These are phyloP conservation scores for Scaptomyza graminum DNA, from an alignment of 1,140 invertebrate genomes.

Conservation along the genomic window DNA sequence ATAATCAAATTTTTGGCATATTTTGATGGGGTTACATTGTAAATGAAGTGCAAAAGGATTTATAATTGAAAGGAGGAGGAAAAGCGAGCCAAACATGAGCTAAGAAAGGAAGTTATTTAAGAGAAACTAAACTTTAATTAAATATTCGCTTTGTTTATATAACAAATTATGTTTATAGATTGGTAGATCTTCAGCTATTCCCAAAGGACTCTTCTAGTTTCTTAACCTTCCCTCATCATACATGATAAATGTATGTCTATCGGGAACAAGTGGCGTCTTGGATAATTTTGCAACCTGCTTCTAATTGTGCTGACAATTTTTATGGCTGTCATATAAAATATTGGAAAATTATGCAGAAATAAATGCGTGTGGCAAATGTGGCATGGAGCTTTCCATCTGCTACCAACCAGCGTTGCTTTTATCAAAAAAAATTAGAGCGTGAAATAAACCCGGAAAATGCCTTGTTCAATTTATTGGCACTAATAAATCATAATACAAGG, in stretches of 20 bases:
- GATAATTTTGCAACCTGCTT: conserved; percentile 40
- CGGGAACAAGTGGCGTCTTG: conserved; percentile 46
- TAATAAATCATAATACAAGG: conserved; percentile 67
- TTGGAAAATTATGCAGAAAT: conserved; percentile 75
- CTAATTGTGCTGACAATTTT: conserved; percentile 78
- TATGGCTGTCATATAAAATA: conserved; percentile 66
- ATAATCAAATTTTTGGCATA: conserved; percentile 26
- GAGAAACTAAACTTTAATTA: not conserved
- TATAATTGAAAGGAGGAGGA: not conserved
- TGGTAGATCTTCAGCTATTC: not conserved
- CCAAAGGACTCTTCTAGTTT: not conserved
- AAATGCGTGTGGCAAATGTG: conserved; percentile 46
- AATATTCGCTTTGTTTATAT: not conserved
- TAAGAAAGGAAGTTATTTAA: not conserved
- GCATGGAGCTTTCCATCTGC: conserved; percentile 60
- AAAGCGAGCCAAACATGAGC: too few species aligned
- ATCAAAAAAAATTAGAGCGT: conserved; percentile 76
- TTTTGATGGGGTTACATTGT: conserved; percentile 7
- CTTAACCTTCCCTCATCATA: not conserved
- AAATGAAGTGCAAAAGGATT: conserved; percentile 18
- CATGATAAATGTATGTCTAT: conserved; percentile 22
- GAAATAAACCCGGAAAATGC: conserved; percentile 61
- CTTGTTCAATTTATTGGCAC: conserved; percentile 61
- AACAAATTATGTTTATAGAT: not conserved
- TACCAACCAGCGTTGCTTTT: conserved; percentile 57